phyloP scores from a whole-genome alignment of 1,140 invertebrate genomes.

The Pseudomyrmex dendroicus region DNA sequence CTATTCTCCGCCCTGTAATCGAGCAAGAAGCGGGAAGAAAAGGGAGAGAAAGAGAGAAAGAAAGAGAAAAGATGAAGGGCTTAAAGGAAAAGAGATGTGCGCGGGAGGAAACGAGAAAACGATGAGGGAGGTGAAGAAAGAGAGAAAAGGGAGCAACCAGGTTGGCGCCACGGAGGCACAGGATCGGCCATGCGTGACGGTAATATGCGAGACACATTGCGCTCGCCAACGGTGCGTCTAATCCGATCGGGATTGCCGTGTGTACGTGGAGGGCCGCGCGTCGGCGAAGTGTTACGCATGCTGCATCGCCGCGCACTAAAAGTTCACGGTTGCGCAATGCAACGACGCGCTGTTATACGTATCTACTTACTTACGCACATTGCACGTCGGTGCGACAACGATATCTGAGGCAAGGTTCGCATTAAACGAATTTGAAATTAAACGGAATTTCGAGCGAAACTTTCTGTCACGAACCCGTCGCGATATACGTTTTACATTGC shows the following conservation, averaged over 20 bases:
- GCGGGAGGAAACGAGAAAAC: conserved; percentile 27
- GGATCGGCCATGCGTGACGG: conserved; percentile 73
- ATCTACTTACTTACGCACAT: not conserved
- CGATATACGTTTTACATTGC: too few species aligned
- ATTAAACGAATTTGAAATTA: too few species aligned
- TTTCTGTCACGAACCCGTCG: too few species aligned
- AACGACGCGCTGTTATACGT: not conserved
- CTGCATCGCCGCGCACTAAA: conserved; percentile 24
- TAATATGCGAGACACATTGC: conserved; percentile 78
- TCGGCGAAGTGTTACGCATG: conserved; percentile 61
- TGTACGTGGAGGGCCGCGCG: conserved; percentile 61
- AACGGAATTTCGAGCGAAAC: too few species aligned
- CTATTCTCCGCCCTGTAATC: conserved; percentile 46
- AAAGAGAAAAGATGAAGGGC: not conserved
- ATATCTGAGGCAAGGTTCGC: too few species aligned
- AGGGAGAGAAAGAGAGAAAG: not conserved
- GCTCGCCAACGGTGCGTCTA: conserved; percentile 74
- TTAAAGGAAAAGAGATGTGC: not conserved
- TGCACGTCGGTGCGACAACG: too few species aligned
- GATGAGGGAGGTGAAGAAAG: not conserved
- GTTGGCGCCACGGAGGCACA: conserved; percentile 67
- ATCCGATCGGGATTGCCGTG: conserved; percentile 73
- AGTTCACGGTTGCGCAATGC: conserved; percentile 49
- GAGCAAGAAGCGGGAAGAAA: conserved; percentile 16
- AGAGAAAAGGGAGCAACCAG: conserved; percentile 53